Conservation (phyloP, 2,888 invertebrate genomes). For the Stenotaenia linearis region DNA sequence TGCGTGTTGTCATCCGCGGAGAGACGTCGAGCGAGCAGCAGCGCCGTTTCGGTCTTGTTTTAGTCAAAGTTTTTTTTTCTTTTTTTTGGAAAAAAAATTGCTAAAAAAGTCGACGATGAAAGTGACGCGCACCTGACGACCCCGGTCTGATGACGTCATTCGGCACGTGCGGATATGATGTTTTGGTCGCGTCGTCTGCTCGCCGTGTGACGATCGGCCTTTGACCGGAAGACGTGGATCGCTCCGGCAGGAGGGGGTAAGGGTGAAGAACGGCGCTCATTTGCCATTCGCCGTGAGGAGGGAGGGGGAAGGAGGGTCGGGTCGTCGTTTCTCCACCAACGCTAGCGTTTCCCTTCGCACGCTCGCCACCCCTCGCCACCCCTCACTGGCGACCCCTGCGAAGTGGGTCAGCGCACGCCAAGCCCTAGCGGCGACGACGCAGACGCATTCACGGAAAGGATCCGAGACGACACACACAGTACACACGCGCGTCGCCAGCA, state of each 20-base stretch:
- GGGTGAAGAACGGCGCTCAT: not conserved
- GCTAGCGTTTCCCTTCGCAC: not conserved
- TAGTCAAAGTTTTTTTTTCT: not conserved
- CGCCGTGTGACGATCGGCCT: not conserved
- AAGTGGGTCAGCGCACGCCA: conserved; percentile 2
- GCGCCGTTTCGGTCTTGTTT: not conserved
- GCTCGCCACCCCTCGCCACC: not conserved
- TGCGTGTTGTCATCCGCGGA: conserved; percentile 33
- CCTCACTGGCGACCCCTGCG: conserved; percentile 10
- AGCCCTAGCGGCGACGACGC: conserved; percentile 6
- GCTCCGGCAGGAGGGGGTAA: not conserved
- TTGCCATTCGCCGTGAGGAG: conserved; percentile 11
- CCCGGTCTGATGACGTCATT: not conserved
- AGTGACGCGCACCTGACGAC: not conserved
- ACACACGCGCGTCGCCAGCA: not conserved
- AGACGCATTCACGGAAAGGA: conserved; percentile 9
- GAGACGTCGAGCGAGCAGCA: conserved; percentile 14
- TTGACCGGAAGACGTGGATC: not conserved
- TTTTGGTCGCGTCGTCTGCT: not conserved
- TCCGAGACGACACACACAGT: not conserved
- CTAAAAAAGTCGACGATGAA: not conserved
- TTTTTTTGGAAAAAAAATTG: not conserved
- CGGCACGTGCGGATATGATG: not conserved
- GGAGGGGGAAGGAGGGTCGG: not conserved
- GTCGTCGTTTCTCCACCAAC: not conserved